These are phyloP conservation scores for Eonycteris spelaea DNA, from an alignment of 2,113 vertebrate genomes.

Conservation along the genomic window DNA sequence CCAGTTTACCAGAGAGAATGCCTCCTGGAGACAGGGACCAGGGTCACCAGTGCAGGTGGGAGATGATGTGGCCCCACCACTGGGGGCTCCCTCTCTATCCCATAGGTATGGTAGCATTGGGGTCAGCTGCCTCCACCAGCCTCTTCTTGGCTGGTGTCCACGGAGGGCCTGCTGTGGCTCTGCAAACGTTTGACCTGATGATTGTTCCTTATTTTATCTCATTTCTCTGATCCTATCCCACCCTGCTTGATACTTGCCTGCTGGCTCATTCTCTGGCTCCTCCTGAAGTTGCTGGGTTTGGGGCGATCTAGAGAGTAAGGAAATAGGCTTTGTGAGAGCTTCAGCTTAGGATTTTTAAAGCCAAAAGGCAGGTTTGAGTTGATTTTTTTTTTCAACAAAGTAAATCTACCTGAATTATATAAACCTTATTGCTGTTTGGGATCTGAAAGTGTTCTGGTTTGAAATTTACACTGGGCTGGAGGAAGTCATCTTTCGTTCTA, in stretches of 20 bases:
- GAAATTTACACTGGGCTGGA: not conserved
- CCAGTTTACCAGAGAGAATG: not conserved
- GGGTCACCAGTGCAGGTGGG: not conserved
- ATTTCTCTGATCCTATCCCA: not conserved
- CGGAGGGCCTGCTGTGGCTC: not conserved
- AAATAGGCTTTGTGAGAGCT: not conserved
- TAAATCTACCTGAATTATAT: not conserved
- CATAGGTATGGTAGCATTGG: not conserved
- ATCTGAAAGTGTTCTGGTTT: not conserved
- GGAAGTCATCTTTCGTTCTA: not conserved
- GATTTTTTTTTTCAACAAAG: not conserved
- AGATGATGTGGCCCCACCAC: fast-evolving
- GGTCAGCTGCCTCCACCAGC: not conserved
- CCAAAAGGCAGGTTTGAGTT: not conserved
- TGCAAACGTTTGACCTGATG: not conserved
- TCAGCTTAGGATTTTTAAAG: not conserved
- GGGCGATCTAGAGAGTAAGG: not conserved
- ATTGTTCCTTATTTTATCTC: not conserved
- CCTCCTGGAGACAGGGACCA: not conserved
- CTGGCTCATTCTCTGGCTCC: not conserved
- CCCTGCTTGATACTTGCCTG: not conserved
- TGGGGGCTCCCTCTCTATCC: not conserved
- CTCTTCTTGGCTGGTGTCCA: not conserved
- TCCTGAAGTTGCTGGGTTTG: not conserved
- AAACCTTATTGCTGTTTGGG: not conserved